Conservation (phyloP, 2,888 invertebrate species). For the Sepioteuthis lessoniana region DNA sequence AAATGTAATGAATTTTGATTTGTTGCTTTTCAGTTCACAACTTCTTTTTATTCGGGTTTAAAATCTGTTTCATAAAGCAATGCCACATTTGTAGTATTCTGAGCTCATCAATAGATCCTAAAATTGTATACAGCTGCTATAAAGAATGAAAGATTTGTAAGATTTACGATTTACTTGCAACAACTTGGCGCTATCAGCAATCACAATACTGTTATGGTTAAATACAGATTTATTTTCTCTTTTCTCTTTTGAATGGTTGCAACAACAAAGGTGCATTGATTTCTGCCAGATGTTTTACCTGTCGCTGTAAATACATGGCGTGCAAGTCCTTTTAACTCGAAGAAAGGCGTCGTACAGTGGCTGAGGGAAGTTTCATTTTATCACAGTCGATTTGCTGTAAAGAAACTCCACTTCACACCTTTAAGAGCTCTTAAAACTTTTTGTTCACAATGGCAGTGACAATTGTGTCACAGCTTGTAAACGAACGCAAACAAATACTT, state of each 20-base stretch:
- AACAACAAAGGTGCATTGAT: not conserved
- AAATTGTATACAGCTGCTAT: not conserved
- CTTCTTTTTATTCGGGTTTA: not conserved
- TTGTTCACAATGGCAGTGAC: not conserved
- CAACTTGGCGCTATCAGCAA: not conserved
- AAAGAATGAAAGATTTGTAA: not conserved
- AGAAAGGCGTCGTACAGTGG: not conserved
- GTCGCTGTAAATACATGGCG: not conserved
- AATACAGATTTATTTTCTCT: not conserved
- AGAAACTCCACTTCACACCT: conserved; percentile 15
- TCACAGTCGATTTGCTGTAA: not conserved
- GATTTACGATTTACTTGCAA: conserved; percentile 13
- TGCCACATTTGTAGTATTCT: not conserved
- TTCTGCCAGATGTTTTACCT: conserved; percentile 15
- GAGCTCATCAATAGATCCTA: not conserved
- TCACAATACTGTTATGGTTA: not conserved
- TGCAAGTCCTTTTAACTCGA: not conserved
- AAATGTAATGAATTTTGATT: conserved; percentile 14
- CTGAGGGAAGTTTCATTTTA: not conserved
- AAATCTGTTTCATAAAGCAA: not conserved
- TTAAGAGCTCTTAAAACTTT: conserved; percentile 33
- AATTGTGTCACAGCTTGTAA: conserved; percentile 33
- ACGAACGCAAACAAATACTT: not conserved
- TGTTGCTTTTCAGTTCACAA: not conserved
- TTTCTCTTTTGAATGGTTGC: not conserved